Base-by-base conservation (phyloP, 2,888 invertebrate species). In the Lasioglossum marginatum region DNA sequence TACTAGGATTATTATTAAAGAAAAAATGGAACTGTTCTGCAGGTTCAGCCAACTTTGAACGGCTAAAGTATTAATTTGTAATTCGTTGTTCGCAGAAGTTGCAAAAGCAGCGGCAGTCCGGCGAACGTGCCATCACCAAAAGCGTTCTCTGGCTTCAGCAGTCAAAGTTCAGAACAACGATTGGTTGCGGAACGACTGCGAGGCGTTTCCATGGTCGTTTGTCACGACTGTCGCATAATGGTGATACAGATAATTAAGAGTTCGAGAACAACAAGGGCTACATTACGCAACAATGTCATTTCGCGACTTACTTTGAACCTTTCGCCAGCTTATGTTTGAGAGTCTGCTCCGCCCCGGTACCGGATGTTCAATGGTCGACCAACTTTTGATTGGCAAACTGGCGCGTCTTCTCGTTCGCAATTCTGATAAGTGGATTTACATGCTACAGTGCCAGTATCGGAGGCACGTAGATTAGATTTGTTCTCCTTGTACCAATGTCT, bases 221-320 rank as follows among this genome's bases (percentile, higher is more conserved):
- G 99, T 95, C 97, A 98, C 95, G 99, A 99, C 96, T 99, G 99
- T 96, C 98, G 98, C 95, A 97, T 98, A 85, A 98, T 99, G 97
- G 98, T 99, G 84, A 97, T 98, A 92, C 98, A 98, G 96, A 98
- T 99, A 94, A 98, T 99, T 94, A 97, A 98, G 95, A 98, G 98
- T 37, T 98, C 98, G 89, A 97, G 97, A 94, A 97, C 97, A 83
- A 97, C 97, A 87, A 97, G 98, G 92, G 97, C 98, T 83, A 98
- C 98, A 82, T 97, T 97, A 83, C 96, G 98, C 91, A 98, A 98
- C 96, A 97, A 98, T 94, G 97, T 98, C 90, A 96, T 98, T 89
- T 96, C 98, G 85, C 97, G 97, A 95, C 97, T 98, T 93, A 98
- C 98, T 66, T 96, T 98, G 73, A 98, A 98, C 95, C 96, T 98